These are phyloP conservation scores for Clavelina lepadiformis DNA, from an alignment of 23 tunicate genomes.

Conservation along the genomic window DNA sequence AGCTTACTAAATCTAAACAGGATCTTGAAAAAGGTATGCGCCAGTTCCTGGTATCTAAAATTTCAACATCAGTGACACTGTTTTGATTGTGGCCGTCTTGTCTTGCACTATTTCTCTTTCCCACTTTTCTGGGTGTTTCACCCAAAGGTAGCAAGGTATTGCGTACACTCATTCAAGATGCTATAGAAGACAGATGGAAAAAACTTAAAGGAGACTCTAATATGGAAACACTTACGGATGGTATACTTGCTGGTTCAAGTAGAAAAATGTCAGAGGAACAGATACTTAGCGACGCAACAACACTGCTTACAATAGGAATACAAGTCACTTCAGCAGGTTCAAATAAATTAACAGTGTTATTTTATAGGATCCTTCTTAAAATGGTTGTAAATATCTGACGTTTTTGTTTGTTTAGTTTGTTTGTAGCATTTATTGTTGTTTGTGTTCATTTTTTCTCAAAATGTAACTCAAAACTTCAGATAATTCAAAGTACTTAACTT, in stretches of 20 bases:
- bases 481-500: not conserved
- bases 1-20: constrained; percentile 37
- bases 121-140: no score
- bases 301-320: constrained; percentile 66
- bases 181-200: constrained; percentile 44
- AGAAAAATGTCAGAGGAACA: constrained; percentile 22
- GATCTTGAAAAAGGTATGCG: constrained; percentile 13
- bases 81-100: no score
- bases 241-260: constrained; percentile 38
- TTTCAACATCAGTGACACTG: no score
- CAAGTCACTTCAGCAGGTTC: constrained; percentile 46
- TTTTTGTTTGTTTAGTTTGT: not conserved
- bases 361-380: not conserved
- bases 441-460: not conserved
- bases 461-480: not conserved
- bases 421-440: not conserved
- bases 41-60: no score
- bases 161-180: constrained; percentile 39
- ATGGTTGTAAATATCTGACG: not conserved
- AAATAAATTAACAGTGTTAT: constrained; percentile 1
- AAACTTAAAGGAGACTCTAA: not conserved
- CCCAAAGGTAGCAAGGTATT: constrained; percentile 34
- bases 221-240: constrained; percentile 14
- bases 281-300: constrained; percentile 44
- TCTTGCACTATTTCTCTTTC: no score